A percentile compares a stretch with the other conserved stretches of the same genome.
These are phyloP conservation scores for Aradus depressus DNA, from an alignment of 2,888 invertebrate genomes.

Conservation along the genomic window DNA sequence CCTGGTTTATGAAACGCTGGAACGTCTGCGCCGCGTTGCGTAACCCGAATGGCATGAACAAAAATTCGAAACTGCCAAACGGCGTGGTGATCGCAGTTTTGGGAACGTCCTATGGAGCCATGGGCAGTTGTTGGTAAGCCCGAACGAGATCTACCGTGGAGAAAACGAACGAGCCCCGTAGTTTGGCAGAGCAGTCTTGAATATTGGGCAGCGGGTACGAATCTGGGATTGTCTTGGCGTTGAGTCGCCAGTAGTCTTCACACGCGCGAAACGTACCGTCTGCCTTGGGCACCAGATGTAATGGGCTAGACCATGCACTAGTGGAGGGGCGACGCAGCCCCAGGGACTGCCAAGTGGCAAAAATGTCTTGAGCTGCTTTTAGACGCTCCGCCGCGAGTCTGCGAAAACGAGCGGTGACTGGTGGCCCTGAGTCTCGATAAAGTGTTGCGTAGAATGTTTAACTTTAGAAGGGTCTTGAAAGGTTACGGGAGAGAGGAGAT, in stretches of 20 bases:
- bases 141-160: slow-evolving; percentile 25
- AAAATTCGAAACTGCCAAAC: slow-evolving; percentile 27
- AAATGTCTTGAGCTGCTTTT: slow-evolving; percentile 24
- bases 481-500: slow-evolving; percentile 22
- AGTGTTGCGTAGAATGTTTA: slow-evolving; percentile 3
- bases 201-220: slow-evolving; percentile 30
- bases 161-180: slow-evolving; percentile 23
- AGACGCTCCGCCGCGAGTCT: slow-evolving; percentile 21
- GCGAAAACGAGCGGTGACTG: slow-evolving; percentile 22
- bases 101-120: slow-evolving; percentile 28
- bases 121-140: slow-evolving; percentile 31
- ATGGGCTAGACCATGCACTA: slow-evolving; percentile 30
- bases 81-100: slow-evolving; percentile 33
- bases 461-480: background rate
- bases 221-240: slow-evolving; percentile 31
- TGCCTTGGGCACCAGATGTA: slow-evolving; percentile 30
- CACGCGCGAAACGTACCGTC: slow-evolving; percentile 31
- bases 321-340: slow-evolving; percentile 30
- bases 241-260: slow-evolving; percentile 32
- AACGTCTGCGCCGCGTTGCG: slow-evolving; percentile 30
- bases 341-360: slow-evolving; percentile 25
- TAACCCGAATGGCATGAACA: slow-evolving; percentile 29
- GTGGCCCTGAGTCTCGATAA: slow-evolving; percentile 23
- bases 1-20: slow-evolving; percentile 31
- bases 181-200: slow-evolving; percentile 27